Evolutionary conservation across 2,888 invertebrate genomes (phyloP), one percentile per base, ranked within the genome.

Genomic region (Tenthredo notha): DNA sequence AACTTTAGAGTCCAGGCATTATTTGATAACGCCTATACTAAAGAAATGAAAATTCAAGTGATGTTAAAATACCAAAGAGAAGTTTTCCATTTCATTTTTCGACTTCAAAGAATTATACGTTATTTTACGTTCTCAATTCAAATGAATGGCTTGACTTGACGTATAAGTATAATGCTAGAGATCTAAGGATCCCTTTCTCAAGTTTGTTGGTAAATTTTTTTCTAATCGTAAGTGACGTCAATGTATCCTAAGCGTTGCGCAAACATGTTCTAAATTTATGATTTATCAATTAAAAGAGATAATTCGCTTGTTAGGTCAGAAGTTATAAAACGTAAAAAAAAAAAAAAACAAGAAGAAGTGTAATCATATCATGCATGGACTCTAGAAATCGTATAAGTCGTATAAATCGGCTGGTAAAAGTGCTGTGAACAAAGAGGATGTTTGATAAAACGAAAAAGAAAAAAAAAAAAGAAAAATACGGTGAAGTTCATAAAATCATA

Each of bases 391-490:
- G n/a, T 61, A 25, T 10, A 80, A 61, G 58, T 37, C 61, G 6
- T 54, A 72, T 37, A 40, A 40, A 61, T 80, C 40, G 40, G 80
- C 80, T 58, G 25, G 40, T 80, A 61, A 80, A 80, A 80, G 58
- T 80, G 58, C 80, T 80, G 80, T 80, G 80, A 80, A 80, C 80
- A 80, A 61, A 87, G 85, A 87, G 88, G 88, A 88, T 87, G 87
- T 88, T 90, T 88, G 87, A 85, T 86, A 80, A 61, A 74, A 84
- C 82, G 58, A 25, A 58, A 84, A 72, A 37, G 50, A 85, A 84
- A 40, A 37, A 37, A 58, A 25, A 58, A 84, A 72, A 43, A 65
- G n/a, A 85, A 84, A 40, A 65, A 72, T 29, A 47, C 37, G 10
- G 15, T n/a, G 5, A 21, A 80, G 40, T 80, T 80, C 40, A 61